A percentile compares a stretch with the other conserved stretches of the same genome.
phyloP scores from a whole-genome alignment of 2,888 invertebrate species.

The Volucella inanis region DNA sequence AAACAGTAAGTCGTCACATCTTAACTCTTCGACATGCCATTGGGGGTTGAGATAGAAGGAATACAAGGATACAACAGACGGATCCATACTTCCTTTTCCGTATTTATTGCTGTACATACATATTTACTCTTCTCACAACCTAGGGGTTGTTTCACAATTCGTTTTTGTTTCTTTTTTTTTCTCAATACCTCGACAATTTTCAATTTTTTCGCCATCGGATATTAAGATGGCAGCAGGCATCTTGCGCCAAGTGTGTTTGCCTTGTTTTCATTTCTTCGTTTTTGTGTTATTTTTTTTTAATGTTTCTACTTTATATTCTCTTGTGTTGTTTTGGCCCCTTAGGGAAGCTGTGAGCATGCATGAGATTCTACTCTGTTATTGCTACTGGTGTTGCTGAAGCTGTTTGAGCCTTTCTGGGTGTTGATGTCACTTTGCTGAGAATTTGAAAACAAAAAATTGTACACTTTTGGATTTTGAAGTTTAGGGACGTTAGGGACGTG shows the following conservation, averaged over 20 bases:
- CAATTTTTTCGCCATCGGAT: slow-evolving; percentile 26
- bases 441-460: slow-evolving; percentile 21
- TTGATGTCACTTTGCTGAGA: slow-evolving; percentile 39
- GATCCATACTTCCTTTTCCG: neutral
- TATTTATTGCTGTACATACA: slow-evolving; percentile 3
- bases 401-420: slow-evolving; percentile 6
- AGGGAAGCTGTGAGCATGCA: slow-evolving; percentile 19
- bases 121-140: neutral
- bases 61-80: neutral
- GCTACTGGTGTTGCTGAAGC: neutral
- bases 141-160: neutral
- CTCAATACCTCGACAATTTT: slow-evolving; percentile 32
- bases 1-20: slow-evolving; percentile 18
- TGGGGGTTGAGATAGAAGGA: neutral
- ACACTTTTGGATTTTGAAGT: slow-evolving; percentile 25
- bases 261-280: neutral
- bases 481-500: neutral
- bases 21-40: slow-evolving; percentile 2
- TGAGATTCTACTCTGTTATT: slow-evolving; percentile 7
- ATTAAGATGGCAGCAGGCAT: slow-evolving; percentile 38
- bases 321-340: slow-evolving; percentile 9
- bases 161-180: neutral
- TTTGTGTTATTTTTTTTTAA: slow-evolving; percentile 2
- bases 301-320: neutral
- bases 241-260: slow-evolving; percentile 33